Evolutionary conservation across 2,888 invertebrate genomes (phyloP).

Genomic region (Magallana nippona): DNA sequence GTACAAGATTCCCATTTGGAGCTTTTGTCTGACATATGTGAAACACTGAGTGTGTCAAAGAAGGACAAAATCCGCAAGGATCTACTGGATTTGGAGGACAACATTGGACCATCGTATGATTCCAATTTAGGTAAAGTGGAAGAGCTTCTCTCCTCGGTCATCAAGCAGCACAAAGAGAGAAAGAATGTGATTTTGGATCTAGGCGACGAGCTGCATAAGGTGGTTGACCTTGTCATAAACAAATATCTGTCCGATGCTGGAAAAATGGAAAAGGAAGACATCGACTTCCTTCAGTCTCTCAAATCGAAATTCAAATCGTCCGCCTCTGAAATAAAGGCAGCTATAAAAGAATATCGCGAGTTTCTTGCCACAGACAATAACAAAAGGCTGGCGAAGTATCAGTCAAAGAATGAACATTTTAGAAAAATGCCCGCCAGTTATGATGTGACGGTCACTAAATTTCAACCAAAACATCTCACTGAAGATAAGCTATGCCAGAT

Average conservation of each 20-base stretch:
- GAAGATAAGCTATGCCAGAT: neutral
- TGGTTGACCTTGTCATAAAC: conserved; percentile 19
- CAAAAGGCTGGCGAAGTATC: neutral
- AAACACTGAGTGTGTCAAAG: neutral
- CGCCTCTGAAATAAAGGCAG: neutral
- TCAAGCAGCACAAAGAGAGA: neutral
- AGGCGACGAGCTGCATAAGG: neutral
- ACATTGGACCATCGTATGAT: neutral
- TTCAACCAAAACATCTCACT: conserved; percentile 7
- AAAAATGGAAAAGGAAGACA: conserved; percentile 16
- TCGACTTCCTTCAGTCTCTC: neutral
- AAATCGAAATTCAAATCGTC: conserved; percentile 15
- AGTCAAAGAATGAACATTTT: neutral
- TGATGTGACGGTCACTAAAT: neutral
- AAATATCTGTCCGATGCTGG: conserved; percentile 25
- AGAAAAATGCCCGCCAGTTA: neutral
- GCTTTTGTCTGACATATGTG: conserved; percentile 2
- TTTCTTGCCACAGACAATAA: conserved; percentile 18
- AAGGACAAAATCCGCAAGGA: neutral
- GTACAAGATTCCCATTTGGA: neutral
- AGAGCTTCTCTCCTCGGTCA: neutral
- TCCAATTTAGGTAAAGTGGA: conserved; percentile 14
- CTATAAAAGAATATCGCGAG: conserved; percentile 4
- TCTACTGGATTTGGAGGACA: neutral
- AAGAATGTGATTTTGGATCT: neutral